These are phyloP conservation scores for Phaenicophaeus curvirostris DNA, from an alignment of 2,797 vertebrate genomes.

Conservation along the genomic window DNA sequence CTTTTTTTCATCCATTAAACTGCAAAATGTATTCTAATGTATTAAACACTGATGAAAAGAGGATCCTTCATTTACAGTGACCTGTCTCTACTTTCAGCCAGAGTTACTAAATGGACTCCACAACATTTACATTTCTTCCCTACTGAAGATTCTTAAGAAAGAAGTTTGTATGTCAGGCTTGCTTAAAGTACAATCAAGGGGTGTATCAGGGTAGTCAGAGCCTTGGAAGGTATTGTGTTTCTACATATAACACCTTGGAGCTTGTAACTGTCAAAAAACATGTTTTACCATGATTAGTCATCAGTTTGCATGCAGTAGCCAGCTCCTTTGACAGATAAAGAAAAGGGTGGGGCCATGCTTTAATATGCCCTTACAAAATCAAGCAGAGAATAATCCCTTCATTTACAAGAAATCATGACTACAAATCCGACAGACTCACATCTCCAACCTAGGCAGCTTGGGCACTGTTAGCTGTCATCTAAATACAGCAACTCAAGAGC, in stretches of 20 bases:
- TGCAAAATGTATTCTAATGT: background rate
- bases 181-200: background rate
- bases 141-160: background rate
- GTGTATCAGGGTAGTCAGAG: background rate
- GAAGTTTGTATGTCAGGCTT: background rate
- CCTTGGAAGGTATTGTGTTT: background rate
- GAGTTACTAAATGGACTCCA: background rate
- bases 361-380: background rate
- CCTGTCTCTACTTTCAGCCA: background rate
- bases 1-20: background rate
- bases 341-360: background rate
- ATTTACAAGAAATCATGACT: background rate
- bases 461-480: background rate
- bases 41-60: background rate
- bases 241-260: background rate
- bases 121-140: background rate
- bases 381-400: background rate
- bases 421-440: background rate
- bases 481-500: background rate
- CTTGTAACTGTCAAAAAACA: constrained; percentile 14
- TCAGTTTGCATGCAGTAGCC: background rate
- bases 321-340: background rate
- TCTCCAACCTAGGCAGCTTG: background rate
- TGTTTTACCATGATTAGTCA: constrained; percentile 5
- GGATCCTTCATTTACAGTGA: background rate